These are phyloP conservation scores for Lindbergichthys nudifrons DNA, from an alignment of 2,797 vertebrate genomes.

Conservation along the genomic window DNA sequence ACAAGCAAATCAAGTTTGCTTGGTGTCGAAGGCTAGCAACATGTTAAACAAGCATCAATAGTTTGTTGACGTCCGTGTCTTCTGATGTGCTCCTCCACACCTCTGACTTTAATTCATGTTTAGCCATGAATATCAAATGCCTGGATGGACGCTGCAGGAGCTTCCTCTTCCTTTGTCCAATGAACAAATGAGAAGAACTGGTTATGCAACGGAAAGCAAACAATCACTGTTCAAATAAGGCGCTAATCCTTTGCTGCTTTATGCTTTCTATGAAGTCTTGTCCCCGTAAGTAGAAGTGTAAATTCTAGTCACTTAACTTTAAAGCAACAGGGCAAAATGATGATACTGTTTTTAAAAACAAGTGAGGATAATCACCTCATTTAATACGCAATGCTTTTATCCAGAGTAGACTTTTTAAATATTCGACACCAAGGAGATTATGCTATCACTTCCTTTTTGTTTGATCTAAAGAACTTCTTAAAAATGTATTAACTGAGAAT, in stretches of 20 bases:
- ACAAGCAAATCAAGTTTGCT: not conserved
- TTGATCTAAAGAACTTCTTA: not conserved
- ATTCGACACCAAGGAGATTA: too few species aligned
- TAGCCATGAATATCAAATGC: not conserved
- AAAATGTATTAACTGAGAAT: not conserved
- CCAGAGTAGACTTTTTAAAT: not conserved
- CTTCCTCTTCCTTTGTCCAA: slow-evolving; percentile 16
- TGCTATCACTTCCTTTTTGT: not conserved
- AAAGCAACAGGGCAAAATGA: not conserved
- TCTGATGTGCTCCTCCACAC: not conserved
- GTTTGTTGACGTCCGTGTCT: not conserved
- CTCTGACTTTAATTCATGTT: not conserved
- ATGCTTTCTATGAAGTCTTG: not conserved
- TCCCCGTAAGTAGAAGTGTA: not conserved
- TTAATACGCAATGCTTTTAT: not conserved
- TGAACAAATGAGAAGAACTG: slow-evolving; percentile 1
- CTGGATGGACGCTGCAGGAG: not conserved
- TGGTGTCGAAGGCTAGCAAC: accelerated
- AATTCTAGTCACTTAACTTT: not conserved
- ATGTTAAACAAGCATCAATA: not conserved
- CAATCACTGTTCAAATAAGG: not conserved
- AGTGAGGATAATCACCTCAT: not conserved
- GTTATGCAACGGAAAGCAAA: not conserved
- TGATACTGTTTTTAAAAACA: not conserved
- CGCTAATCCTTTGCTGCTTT: not conserved